These are phyloP conservation scores for Belonocnema kinseyi DNA, from an alignment of 1,140 invertebrate genomes.

Conservation along the genomic window DNA sequence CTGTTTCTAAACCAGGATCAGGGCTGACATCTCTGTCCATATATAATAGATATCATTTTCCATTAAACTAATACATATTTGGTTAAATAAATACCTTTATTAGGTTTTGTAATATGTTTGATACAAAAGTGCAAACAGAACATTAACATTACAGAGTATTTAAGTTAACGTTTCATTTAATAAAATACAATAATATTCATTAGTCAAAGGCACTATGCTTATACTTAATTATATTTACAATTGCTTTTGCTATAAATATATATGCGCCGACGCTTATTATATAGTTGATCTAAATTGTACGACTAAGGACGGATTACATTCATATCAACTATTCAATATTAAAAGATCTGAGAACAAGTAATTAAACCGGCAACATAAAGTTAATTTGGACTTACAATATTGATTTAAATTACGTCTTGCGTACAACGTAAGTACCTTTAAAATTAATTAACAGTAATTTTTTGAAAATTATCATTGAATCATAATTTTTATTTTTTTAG, in stretches of 20 bases:
- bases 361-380: background rate
- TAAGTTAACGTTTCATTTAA: background rate
- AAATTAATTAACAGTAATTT: too few relatives aligned
- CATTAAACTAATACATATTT: background rate
- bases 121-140: constrained; percentile 27
- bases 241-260: background rate
- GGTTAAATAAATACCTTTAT: constrained; percentile 31
- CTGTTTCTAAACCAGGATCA: too few relatives aligned
- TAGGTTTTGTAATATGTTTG: constrained; percentile 20
- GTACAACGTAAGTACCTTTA: too few relatives aligned
- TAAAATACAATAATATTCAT: background rate
- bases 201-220: constrained; percentile 18
- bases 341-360: background rate
- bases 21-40: too few relatives aligned
- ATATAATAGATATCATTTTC: background rate
- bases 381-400: background rate
- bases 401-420: background rate
- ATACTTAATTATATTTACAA: constrained; percentile 26
- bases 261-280: background rate
- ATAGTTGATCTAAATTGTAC: background rate
- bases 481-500: too few relatives aligned
- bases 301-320: constrained; percentile 18
- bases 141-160: background rate
- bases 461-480: too few relatives aligned
- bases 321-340: background rate